Conservation (phyloP, 2,797 vertebrate genomes). For the Mycteria americana region DNA sequence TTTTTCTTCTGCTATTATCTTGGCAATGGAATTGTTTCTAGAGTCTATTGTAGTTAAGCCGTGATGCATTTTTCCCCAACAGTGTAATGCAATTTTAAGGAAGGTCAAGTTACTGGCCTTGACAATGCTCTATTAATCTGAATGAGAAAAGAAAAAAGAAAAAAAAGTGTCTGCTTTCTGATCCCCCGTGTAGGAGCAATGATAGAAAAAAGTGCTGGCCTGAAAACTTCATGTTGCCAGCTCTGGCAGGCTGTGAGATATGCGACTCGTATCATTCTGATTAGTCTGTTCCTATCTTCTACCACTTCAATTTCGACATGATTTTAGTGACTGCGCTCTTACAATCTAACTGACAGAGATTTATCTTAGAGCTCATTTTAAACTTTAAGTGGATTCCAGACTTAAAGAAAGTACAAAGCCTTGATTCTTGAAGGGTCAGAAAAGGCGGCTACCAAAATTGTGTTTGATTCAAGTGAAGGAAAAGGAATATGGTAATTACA, state of each 20-base stretch:
- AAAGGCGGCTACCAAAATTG: neutral
- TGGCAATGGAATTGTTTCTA: slow-evolving; percentile 62
- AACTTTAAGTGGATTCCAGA: slow-evolving; percentile 57
- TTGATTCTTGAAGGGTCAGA: slow-evolving; percentile 37
- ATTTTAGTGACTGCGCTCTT: neutral
- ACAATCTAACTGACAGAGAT: slow-evolving; percentile 21
- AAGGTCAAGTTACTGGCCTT: slow-evolving; percentile 65
- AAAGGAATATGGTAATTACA: slow-evolving; percentile 39
- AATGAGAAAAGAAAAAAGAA: slow-evolving; percentile 34
- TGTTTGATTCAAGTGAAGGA: slow-evolving; percentile 17
- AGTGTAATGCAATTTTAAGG: slow-evolving; percentile 59
- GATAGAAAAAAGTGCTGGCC: slow-evolving; percentile 52
- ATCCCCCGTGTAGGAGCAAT: neutral
- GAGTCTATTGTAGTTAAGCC: slow-evolving; percentile 46
- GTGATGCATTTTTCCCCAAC: slow-evolving; percentile 58
- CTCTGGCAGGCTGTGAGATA: slow-evolving; percentile 48
- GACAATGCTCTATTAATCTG: slow-evolving; percentile 65
- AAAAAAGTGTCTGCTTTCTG: slow-evolving; percentile 23
- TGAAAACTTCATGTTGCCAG: slow-evolving; percentile 41
- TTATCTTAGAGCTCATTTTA: slow-evolving; percentile 50
- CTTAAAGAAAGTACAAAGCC: slow-evolving; percentile 36
- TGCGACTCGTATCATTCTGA: neutral
- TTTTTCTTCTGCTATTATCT: slow-evolving; percentile 65
- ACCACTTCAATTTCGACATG: slow-evolving; percentile 47
- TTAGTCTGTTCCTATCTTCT: slow-evolving; percentile 60